Percentiles rank a stretch among this genome's conserved stretches.
Conservation (phyloP, 2,888 invertebrate genomes). For the Sylvicola cinctus region DNA sequence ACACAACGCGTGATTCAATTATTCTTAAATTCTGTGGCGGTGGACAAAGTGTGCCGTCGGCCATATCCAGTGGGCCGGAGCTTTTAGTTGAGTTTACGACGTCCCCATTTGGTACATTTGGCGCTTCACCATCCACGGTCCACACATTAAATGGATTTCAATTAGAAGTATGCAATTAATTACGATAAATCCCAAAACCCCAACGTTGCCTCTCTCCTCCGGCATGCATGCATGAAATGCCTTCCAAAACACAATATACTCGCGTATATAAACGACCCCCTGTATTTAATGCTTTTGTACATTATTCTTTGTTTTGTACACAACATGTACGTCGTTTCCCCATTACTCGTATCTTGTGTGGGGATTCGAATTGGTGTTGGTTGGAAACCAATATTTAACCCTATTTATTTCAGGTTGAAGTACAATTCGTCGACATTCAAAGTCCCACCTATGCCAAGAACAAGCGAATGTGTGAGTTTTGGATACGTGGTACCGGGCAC, state of each 20-base stretch:
- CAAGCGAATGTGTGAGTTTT: conserved; percentile 69
- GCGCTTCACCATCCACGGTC: conserved; percentile 50
- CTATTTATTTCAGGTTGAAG: conserved; percentile 30
- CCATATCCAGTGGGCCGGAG: conserved; percentile 73
- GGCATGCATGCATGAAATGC: too few relatives aligned
- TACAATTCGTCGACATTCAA: conserved; percentile 65
- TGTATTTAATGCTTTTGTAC: too few relatives aligned
- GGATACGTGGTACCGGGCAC: conserved; percentile 58
- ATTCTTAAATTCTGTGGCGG: conserved; percentile 80
- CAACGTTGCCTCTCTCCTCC: too few relatives aligned
- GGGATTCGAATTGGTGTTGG: too few relatives aligned
- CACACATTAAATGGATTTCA: conserved; percentile 75
- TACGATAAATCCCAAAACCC: too few relatives aligned
- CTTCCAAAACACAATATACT: too few relatives aligned
- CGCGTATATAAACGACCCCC: too few relatives aligned
- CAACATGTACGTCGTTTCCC: too few relatives aligned
- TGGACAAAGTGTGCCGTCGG: conserved; percentile 66
- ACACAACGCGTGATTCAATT: conserved; percentile 71
- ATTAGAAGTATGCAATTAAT: conserved; percentile 41
- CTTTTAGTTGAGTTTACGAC: conserved; percentile 76
- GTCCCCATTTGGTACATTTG: conserved; percentile 72
- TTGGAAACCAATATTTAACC: neutral
- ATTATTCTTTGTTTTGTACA: too few relatives aligned
- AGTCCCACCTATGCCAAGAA: conserved; percentile 68
- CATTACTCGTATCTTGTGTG: too few relatives aligned